phyloP scores from a whole-genome alignment of 2,113 vertebrate genomes.

The Callopanchax toddi region DNA sequence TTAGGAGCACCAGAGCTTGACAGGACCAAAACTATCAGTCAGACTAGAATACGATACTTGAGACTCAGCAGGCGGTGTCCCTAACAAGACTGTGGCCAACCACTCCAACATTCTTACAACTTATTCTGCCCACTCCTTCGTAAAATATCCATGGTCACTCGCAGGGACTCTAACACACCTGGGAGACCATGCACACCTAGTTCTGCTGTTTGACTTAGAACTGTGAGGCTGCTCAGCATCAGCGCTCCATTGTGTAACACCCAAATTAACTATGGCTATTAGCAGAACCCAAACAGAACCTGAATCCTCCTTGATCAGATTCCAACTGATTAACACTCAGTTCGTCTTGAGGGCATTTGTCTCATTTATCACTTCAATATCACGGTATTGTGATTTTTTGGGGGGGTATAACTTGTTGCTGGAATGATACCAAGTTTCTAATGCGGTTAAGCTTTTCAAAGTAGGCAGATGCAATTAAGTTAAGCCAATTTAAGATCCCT shows the following conservation, averaged over 20 bases:
- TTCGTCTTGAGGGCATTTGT: conserved; percentile 60
- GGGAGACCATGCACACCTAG: conserved; percentile 2
- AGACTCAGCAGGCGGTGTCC: conserved; percentile 42
- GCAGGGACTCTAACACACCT: conserved; percentile 1
- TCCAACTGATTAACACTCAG: conserved; percentile 65
- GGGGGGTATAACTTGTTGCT: too few species aligned
- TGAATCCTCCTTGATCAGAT: conserved; percentile 55
- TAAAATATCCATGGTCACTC: conserved; percentile 7
- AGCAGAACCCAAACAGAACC: conserved; percentile 61
- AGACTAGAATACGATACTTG: conserved; percentile 57
- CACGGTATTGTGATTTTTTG: neutral
- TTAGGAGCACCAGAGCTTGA: conserved; percentile 64
- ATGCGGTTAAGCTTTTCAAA: conserved; percentile 8
- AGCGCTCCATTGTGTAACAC: conserved; percentile 1
- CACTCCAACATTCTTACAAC: conserved; percentile 40
- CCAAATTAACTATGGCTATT: conserved; percentile 50
- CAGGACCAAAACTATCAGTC: conserved; percentile 66
- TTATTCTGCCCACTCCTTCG: conserved; percentile 33
- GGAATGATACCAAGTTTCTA: conserved; percentile 33
- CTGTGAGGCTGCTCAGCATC: neutral
- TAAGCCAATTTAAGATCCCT: conserved; percentile 29
- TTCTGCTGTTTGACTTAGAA: neutral
- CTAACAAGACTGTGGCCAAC: conserved; percentile 51
- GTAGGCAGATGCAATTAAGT: conserved; percentile 9
- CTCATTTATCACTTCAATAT: conserved; percentile 52